Conservation (phyloP, 2,888 invertebrate species). For the Cephus rjabovi region DNA sequence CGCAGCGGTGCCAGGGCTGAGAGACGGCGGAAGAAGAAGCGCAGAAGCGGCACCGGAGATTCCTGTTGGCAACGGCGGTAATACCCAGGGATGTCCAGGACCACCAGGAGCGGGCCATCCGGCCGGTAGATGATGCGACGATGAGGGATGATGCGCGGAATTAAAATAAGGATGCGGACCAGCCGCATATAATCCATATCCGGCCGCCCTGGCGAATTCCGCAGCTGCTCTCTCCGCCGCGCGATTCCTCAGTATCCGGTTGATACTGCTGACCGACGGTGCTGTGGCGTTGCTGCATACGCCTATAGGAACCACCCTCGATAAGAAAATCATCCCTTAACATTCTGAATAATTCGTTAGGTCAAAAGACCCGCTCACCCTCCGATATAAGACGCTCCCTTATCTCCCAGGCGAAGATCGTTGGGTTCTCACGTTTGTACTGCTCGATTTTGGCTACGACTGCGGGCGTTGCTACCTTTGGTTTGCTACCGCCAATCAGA, state of each 20-base stretch:
- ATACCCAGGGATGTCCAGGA: slow-evolving; percentile 59
- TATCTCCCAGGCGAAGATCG: slow-evolving; percentile 99
- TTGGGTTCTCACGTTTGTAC: slow-evolving; percentile 97
- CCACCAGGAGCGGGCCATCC: slow-evolving; percentile 70
- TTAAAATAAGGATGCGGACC: slow-evolving; percentile 78
- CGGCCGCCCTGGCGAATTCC: slow-evolving; percentile 93
- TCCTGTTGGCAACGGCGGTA: slow-evolving; percentile 57
- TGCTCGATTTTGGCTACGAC: slow-evolving; percentile 98
- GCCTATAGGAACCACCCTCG: slow-evolving; percentile 70
- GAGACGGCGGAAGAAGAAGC: slow-evolving; percentile 66
- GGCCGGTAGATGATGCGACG: slow-evolving; percentile 73
- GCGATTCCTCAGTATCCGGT: slow-evolving; percentile 93
- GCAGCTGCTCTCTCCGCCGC: slow-evolving; percentile 97
- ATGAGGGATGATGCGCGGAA: slow-evolving; percentile 69
- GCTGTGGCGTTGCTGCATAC: slow-evolving; percentile 96
- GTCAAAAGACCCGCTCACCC: slow-evolving; percentile 73
- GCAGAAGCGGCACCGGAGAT: slow-evolving; percentile 70
- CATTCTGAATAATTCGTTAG: background rate
- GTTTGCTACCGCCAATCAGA: slow-evolving; percentile 94
- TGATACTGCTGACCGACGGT: slow-evolving; percentile 97
- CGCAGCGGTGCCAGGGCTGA: slow-evolving; percentile 70
- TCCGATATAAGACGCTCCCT: slow-evolving; percentile 95
- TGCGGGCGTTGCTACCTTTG: slow-evolving; percentile 96
- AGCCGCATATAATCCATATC: slow-evolving; percentile 81
- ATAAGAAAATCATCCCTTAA: background rate